phyloP scores from a whole-genome alignment of 2,113 vertebrate genomes.

The Podarcis raffonei region DNA sequence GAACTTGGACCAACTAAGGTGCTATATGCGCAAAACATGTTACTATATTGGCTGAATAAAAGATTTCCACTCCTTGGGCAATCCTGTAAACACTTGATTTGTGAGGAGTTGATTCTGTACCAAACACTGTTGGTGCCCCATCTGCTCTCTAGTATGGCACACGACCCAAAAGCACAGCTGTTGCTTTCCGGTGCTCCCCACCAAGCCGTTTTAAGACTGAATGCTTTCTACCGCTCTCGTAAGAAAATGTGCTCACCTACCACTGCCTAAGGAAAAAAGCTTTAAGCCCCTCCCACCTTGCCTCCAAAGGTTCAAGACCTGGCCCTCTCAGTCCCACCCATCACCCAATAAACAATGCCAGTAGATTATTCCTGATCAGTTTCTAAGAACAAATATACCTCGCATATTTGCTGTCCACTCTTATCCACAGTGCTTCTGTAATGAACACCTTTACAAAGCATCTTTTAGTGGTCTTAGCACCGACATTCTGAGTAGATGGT shows the following conservation, averaged over 20 bases:
- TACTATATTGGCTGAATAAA: neutral
- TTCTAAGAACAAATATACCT: conserved; percentile 3
- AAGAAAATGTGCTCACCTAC: neutral
- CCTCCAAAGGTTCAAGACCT: conserved; percentile 47
- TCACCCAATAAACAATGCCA: neutral
- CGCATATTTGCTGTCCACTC: conserved; percentile 7
- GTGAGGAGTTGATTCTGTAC: neutral
- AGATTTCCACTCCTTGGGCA: neutral
- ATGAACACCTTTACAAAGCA: conserved; percentile 47
- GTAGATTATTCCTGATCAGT: neutral
- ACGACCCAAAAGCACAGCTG: conserved; percentile 21
- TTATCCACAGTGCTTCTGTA: conserved; percentile 50
- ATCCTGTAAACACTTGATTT: neutral
- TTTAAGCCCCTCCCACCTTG: conserved; percentile 25
- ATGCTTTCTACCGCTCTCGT: neutral
- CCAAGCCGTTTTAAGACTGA: conserved; percentile 1
- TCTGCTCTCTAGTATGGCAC: conserved; percentile 31
- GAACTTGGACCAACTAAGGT: conserved; percentile 6
- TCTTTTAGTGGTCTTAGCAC: conserved; percentile 38
- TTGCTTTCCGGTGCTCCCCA: conserved; percentile 18
- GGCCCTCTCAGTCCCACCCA: conserved; percentile 24
- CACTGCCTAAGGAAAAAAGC: conserved; percentile 25
- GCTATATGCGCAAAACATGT: neutral
- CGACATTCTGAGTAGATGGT: conserved; percentile 35
- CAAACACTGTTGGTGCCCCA: neutral